phyloP scores from a whole-genome alignment of 2,888 invertebrate genomes.

The Formica aserva region DNA sequence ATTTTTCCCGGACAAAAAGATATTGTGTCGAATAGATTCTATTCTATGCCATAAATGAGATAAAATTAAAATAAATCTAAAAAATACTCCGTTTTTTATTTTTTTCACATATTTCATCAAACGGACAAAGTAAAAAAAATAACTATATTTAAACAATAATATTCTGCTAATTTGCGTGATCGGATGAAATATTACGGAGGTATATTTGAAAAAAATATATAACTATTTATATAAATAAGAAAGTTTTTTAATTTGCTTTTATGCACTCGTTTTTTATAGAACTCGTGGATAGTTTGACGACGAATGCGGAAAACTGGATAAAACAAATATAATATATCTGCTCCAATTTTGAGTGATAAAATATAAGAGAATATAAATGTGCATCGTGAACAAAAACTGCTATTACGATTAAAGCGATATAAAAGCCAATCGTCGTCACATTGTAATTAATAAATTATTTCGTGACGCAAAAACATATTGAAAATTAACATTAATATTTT shows the following conservation, averaged over 20 bases:
- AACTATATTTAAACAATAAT: background rate
- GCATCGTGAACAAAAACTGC: background rate
- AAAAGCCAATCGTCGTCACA: background rate
- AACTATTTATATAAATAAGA: background rate
- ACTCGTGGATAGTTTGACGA: background rate
- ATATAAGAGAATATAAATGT: background rate
- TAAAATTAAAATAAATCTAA: background rate
- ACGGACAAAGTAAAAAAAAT: background rate
- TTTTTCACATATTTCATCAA: background rate
- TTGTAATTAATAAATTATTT: background rate
- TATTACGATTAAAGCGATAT: background rate
- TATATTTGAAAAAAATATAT: background rate
- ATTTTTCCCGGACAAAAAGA: background rate
- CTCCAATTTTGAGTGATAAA: background rate
- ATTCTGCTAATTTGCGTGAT: background rate
- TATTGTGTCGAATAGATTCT: background rate
- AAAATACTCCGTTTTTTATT: background rate
- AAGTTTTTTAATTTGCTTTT: background rate
- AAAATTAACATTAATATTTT: background rate
- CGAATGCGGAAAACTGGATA: background rate
- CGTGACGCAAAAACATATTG: background rate
- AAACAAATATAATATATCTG: background rate
- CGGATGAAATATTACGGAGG: conserved; percentile 12
- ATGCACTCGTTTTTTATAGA: background rate
- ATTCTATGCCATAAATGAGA: background rate